phyloP scores from a whole-genome alignment of 2,888 invertebrate genomes.

The Eumacrocentrus americanus region DNA sequence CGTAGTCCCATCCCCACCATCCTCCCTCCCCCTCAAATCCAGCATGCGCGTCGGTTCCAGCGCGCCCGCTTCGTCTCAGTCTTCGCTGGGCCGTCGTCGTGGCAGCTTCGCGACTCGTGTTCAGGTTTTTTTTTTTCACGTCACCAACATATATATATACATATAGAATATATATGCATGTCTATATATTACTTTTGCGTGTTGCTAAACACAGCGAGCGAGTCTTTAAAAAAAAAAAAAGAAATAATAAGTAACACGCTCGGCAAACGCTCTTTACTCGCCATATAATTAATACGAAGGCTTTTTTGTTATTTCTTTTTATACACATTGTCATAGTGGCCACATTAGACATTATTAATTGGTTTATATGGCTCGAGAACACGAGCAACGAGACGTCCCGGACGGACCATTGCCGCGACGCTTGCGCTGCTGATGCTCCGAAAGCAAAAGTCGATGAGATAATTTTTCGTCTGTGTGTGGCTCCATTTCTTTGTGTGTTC shows the following conservation, averaged over 20 bases:
- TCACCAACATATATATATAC: background rate
- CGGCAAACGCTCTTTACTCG: background rate
- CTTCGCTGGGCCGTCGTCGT: conserved; percentile 56
- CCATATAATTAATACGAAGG: too few species aligned
- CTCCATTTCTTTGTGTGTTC: conserved; percentile 40
- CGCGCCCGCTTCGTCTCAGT: conserved; percentile 51
- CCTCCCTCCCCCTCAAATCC: conserved; percentile 27
- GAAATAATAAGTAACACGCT: background rate
- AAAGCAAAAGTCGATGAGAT: conserved; percentile 26
- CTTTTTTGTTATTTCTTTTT: background rate
- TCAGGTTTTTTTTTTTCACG: conserved; percentile 16
- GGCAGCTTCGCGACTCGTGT: conserved; percentile 49
- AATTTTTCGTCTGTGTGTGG: conserved; percentile 13
- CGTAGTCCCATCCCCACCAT: conserved; percentile 10
- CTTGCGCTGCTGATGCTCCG: conserved; percentile 23
- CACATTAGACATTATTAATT: background rate
- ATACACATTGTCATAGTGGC: background rate
- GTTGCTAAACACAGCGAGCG: background rate
- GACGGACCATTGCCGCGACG: conserved; percentile 36
- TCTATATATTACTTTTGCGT: background rate
- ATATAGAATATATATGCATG: background rate
- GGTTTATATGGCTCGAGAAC: conserved; percentile 35
- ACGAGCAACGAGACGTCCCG: conserved; percentile 28
- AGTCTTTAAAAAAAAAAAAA: background rate
- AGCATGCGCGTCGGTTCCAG: conserved; percentile 38